Percentiles rank a stretch among this genome's conserved stretches.
phyloP scores from a whole-genome alignment of 2,797 vertebrate genomes.

The Limosa lapponica region DNA sequence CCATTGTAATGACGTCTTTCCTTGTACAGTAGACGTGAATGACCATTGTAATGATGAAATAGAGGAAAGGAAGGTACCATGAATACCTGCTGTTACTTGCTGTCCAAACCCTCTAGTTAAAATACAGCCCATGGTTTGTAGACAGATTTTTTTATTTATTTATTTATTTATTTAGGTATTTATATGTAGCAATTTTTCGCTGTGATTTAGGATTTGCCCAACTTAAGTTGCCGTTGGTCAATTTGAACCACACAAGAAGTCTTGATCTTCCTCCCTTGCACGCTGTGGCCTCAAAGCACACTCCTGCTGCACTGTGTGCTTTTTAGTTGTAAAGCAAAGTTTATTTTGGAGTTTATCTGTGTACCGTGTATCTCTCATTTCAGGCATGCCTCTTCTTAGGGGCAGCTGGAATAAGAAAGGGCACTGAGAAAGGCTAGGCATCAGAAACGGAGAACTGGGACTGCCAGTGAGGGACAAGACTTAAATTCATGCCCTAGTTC shows the following conservation, averaged over 20 bases:
- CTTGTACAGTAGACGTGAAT: background rate
- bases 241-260: background rate
- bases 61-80: background rate
- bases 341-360: background rate
- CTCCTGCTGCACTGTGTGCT: background rate
- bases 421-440: background rate
- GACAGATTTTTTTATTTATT: too few relatives aligned
- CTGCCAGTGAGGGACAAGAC: background rate
- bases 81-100: background rate
- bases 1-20: background rate
- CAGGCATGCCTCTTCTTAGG: background rate
- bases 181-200: background rate
- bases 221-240: background rate
- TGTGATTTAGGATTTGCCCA: background rate
- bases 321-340: background rate
- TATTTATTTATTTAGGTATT: background rate
- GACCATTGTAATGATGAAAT: background rate
- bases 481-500: background rate
- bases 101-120: background rate
- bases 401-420: background rate
- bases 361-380: fast-evolving
- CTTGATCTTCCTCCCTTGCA: background rate
- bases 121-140: background rate
- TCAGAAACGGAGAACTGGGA: background rate
- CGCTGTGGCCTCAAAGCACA: fast-evolving